Evolutionary conservation across 1,140 invertebrate species (phyloP).

Genomic region (Drosophila guanche): DNA sequence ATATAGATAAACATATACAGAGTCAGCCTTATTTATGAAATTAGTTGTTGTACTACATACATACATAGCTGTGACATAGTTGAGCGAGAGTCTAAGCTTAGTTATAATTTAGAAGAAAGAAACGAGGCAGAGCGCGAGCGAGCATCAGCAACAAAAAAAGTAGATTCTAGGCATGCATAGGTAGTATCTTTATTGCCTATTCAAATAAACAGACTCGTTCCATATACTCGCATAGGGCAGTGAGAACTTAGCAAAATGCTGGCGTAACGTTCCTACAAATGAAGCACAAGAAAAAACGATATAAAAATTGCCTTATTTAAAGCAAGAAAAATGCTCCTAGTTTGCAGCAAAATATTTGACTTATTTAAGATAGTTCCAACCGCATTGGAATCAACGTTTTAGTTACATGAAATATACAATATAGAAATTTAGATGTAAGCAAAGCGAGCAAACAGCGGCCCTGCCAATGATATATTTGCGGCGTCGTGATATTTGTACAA

Average conservation of each 20-base stretch:
- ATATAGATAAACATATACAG: slow-evolving; percentile 20
- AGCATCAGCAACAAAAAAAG: slow-evolving; percentile 56
- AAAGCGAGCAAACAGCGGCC: slow-evolving; percentile 28
- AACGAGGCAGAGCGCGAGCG: slow-evolving; percentile 8
- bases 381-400: slow-evolving; percentile 28
- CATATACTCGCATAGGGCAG: slow-evolving; percentile 43
- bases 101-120: slow-evolving; percentile 64
- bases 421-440: slow-evolving; percentile 23
- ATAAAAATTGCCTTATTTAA: slow-evolving; percentile 75
- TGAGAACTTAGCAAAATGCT: slow-evolving; percentile 58
- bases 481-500: slow-evolving; percentile 30
- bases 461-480: slow-evolving; percentile 6
- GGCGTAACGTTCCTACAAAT: slow-evolving; percentile 72
- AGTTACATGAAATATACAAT: slow-evolving; percentile 26
- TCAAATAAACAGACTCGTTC: slow-evolving; percentile 47
- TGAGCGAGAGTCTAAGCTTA: slow-evolving; percentile 56
- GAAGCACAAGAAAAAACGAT: slow-evolving; percentile 44
- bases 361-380: slow-evolving; percentile 43
- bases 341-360: slow-evolving; percentile 64
- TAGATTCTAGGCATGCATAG: slow-evolving; percentile 38
- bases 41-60: slow-evolving; percentile 58
- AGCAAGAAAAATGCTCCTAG: slow-evolving; percentile 63
- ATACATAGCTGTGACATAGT: slow-evolving; percentile 26
- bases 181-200: slow-evolving; percentile 7
- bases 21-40: slow-evolving; percentile 78